Base-by-base conservation (phyloP, 1,140 invertebrate genomes). In the Caerostris extrusa region DNA sequence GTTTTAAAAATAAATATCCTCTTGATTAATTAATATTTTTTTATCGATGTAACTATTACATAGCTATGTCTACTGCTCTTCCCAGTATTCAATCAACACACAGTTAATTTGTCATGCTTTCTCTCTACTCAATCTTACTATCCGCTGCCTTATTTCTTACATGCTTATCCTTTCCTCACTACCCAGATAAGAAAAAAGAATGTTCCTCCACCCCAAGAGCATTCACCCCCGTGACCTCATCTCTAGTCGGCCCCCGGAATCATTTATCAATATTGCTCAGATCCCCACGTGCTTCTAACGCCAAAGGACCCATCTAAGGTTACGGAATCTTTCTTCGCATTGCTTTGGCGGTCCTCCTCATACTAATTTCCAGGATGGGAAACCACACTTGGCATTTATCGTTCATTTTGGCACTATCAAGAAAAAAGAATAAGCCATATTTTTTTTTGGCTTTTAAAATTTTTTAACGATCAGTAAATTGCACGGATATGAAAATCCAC, bases 301-400 rank as follows among this genome's bases (percentile, higher is more conserved):
- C 60, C 87, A 89, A 89, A 89, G 87, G 50, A 71, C 64, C 87
- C 87, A 69, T 89, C 87, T 89, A 89, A 89, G 87, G 87, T 89
- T 89, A 55, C 87, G 87, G 87, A 89, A 89, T 71, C 61, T 34
- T 89, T 58, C 87, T 89, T 69, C 69, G 87, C 34, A 17, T 53
- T 19, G 3, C 50, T 10, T 87, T 64, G 57, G n/a, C 34, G 85
- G 55, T 50, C 87, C 61, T 69, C 50, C 34, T n/a, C 61, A 55
- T 64, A 67, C 60, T 61, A 56, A 56, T 56, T 50, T 61, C 5
- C 3, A 69, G 7, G 10, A 0, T 2, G 81, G 60, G 12, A 34
- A 6, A 7, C 53, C 4, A 56, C n/a, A 56, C 8, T 89, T 89
- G 87, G 61, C 61, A n/a, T 17, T 55, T 10, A 64, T 89, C 64